Base-by-base conservation (phyloP, 2,888 invertebrate genomes). In the Choristoneura rosaceana region DNA sequence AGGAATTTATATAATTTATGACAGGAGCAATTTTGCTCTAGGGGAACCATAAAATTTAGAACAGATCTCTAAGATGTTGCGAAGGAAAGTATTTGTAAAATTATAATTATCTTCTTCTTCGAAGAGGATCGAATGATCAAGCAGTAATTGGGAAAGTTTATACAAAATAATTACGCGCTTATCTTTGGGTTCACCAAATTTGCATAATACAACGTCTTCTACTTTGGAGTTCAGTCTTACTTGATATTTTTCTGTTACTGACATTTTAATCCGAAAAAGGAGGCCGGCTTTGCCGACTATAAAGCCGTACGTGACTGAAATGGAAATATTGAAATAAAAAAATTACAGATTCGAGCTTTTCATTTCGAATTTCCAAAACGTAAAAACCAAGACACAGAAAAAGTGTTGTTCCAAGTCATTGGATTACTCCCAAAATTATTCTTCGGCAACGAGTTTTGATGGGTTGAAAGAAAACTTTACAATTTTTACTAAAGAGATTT, bases 261-360 rank as follows among this genome's bases (percentile, higher is more conserved):
- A 90, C 90, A 78, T 90, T 90, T 91, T 90, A 91, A 91, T 91
- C 87, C 83, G 78, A 85, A 84, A 84, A 83, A 83, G 82, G 81
- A 80, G 82, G 79, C 82, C 79, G 82, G 79, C 81, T 81, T 83
- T 78, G 81, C 80, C 80, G 87, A 86, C 87, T 87, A 87, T 88
- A 86, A 89, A 88, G 83, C 80, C 74, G 81, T 80, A 91, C 91
- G 91, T 91, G 91, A 90, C 82, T 79, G 75, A 87, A 90, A 91
- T 91, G 84, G 85, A 82, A 85, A 86, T 81, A 82, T 78, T 71
- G 77, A 74, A 81, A 81, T 80, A 77, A 79, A 77, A 70, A 68
- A 59, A 52, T 50, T 47, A 69, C 68, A 52, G 60, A 59, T 59
- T 43, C 59, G 43, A 61, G 17, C 59, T 50, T 64, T 60, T 63